Percentiles rank a stretch among this genome's conserved stretches.
phyloP scores from a whole-genome alignment of 1,140 invertebrate species.

The Leptoteleia sp. region DNA sequence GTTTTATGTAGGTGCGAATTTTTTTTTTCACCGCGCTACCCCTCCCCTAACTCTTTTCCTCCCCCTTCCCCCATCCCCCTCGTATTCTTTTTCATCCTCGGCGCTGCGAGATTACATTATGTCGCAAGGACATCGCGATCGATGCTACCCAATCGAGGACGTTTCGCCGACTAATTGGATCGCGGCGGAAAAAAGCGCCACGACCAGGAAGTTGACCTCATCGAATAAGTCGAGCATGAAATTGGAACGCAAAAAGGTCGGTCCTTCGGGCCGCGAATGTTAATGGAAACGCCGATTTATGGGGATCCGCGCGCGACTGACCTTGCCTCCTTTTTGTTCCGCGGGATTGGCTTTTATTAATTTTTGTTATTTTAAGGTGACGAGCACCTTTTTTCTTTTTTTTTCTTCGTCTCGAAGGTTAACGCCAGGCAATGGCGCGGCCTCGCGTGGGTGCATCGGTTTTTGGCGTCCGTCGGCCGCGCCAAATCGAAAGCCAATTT shows the following conservation, averaged over 20 bases:
- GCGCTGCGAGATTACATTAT: conserved; percentile 59
- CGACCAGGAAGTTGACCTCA: conserved; percentile 61
- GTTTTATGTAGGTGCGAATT: conserved; percentile 58
- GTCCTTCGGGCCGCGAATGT: conserved; percentile 43
- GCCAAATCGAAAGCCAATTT: conserved; percentile 14
- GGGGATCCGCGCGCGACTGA: conserved; percentile 18
- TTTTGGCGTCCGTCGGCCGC: background rate
- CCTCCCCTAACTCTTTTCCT: no score
- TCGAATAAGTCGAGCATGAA: conserved; percentile 61
- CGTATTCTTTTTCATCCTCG: conserved; percentile 31
- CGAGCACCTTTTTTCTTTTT: conserved; percentile 39
- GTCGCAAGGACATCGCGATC: conserved; percentile 65
- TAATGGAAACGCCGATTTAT: conserved; percentile 60
- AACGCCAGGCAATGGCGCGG: background rate
- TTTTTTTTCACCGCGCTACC: conserved; percentile 22
- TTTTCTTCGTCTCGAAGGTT: conserved; percentile 18
- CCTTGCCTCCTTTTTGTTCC: conserved; percentile 47
- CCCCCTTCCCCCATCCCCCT: conserved; percentile 1
- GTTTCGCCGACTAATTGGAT: conserved; percentile 68
- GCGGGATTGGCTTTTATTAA: conserved; percentile 30
- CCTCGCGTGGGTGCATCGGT: conserved; percentile 20
- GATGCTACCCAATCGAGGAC: conserved; percentile 61
- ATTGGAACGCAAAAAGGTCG: conserved; percentile 60
- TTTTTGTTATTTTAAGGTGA: conserved; percentile 40
- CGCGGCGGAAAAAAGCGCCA: conserved; percentile 42